Evolutionary conservation across 2,888 invertebrate genomes (phyloP).

Genomic region (Dryobota labecula): DNA sequence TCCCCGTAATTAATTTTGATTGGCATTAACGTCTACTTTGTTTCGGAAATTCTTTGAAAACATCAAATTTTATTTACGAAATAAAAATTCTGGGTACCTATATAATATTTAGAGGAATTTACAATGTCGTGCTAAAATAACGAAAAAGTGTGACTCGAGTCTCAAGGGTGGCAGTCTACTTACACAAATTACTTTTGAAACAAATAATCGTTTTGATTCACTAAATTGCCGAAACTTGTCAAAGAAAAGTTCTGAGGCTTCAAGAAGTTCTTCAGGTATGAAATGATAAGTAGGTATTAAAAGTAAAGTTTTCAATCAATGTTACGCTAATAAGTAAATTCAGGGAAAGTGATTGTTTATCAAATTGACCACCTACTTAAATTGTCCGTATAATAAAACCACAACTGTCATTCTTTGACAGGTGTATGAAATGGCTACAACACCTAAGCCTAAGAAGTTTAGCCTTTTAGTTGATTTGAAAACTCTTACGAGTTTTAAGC

Average conservation of each 20-base stretch:
- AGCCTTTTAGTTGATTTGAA: background rate
- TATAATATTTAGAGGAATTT: conserved; percentile 22
- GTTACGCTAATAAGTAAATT: background rate
- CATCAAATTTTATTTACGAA: background rate
- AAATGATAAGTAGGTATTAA: conserved; percentile 5
- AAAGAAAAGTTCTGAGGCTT: conserved; percentile 15
- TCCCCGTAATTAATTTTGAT: background rate
- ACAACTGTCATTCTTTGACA: background rate
- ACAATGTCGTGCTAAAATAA: conserved; percentile 5
- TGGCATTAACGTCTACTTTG: background rate
- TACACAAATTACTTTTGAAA: conserved; percentile 39
- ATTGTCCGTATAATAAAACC: background rate
- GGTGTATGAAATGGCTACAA: too few relatives aligned
- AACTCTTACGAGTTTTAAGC: background rate
- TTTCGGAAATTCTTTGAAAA: too few relatives aligned
- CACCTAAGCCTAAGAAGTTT: background rate
- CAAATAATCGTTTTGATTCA: conserved; percentile 21
- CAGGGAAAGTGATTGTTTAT: background rate
- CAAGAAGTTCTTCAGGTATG: conserved; percentile 16
- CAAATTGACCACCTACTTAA: background rate
- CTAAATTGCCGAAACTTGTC: conserved; percentile 13
- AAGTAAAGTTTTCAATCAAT: background rate
- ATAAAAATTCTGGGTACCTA: background rate
- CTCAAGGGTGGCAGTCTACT: conserved; percentile 37
- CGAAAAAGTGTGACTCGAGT: background rate